A percentile compares a stretch with the other conserved stretches of the same genome.
phyloP scores from a whole-genome alignment of 2,113 vertebrate genomes.

The Gallinago paraguaiae region DNA sequence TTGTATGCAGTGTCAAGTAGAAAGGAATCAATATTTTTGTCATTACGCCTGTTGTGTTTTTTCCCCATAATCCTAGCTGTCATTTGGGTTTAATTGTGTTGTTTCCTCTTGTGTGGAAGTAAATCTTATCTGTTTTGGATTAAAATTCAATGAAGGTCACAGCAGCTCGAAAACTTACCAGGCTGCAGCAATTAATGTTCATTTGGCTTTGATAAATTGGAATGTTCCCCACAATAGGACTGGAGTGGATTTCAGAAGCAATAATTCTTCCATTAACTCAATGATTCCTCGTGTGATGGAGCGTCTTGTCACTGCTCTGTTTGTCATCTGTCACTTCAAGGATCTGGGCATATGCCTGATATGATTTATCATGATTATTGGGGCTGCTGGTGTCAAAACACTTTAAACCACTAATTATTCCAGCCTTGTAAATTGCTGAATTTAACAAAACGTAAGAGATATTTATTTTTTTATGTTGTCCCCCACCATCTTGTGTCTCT shows the following conservation, averaged over 20 bases:
- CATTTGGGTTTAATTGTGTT: conserved; percentile 83
- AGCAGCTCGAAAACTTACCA: conserved; percentile 80
- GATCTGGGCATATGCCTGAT: conserved; percentile 77
- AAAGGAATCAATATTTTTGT: conserved; percentile 70
- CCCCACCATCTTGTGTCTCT: not conserved
- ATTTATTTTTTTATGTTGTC: not conserved
- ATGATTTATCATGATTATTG: conserved; percentile 78
- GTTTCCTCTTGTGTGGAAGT: conserved; percentile 82
- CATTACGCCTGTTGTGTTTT: conserved; percentile 50
- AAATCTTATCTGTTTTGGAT: conserved; percentile 86
- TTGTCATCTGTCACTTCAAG: conserved; percentile 85
- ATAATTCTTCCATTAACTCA: conserved; percentile 85
- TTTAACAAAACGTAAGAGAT: conserved; percentile 62
- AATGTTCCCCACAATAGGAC: conserved; percentile 77
- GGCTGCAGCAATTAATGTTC: conserved; percentile 86
- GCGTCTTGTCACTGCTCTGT: conserved; percentile 77
- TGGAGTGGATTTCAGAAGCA: conserved; percentile 81
- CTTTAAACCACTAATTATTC: conserved; percentile 79
- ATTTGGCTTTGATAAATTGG: conserved; percentile 87
- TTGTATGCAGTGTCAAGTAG: conserved; percentile 46
- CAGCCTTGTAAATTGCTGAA: conserved; percentile 71
- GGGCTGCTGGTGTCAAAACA: conserved; percentile 70
- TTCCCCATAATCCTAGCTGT: conserved; percentile 74
- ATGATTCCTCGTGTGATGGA: conserved; percentile 74
- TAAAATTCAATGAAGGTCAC: conserved; percentile 87